Evolutionary conservation across 2,797 vertebrate genomes (phyloP), one percentile per base, ranked within the genome.

Genomic region (Diplodus puntazzo): DNA sequence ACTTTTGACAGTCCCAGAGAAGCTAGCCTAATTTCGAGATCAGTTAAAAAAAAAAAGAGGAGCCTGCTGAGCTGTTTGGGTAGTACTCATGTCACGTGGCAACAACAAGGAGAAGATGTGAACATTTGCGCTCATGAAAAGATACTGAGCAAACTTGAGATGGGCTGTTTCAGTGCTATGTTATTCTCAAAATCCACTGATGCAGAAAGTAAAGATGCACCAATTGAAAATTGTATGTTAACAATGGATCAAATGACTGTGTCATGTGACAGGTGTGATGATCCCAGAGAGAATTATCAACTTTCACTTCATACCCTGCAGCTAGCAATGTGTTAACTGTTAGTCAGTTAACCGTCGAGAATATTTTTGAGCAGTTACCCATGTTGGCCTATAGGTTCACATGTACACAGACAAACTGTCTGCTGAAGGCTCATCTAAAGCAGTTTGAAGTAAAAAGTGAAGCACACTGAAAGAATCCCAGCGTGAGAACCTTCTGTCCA

Each of bases 1-100:
- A 90, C 87, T 87, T 77, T 71, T 82, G 74, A 77, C 75, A 73
- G 75, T 89, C 88, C 88, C 87, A 85, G 60, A 72, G 88, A 62
- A 39, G 11, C 25, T 77, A 83, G 70, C 87, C 84, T 50, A 77
- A 82, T 87, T 91, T 87, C 61, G 54, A 69, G 82, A 80, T 80
- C 20, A 61, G 54, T 68, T 68, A 2, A 14, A 50, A 74, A 30
- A 30, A 59, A 42, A 58, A n/a, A 39, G 25, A 42, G 79, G n/a
- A 27, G 5, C 81, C 83, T 62, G 83, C 75, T 83, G 84, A 80
- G 78, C 67, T 81, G 81, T 80, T 87, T 86, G 75, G 73, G 53
- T 69, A 83, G 50, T 21, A 1, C 53, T 63, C 21, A 23, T 72
- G 67, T 82, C 68, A 54, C 34, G 67, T 42, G 52, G 67, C 30